A percentile compares a stretch with the other conserved stretches of the same genome.
These are phyloP conservation scores for Rhyacophila evoluta DNA, from an alignment of 2,888 invertebrate species.

Conservation along the genomic window DNA sequence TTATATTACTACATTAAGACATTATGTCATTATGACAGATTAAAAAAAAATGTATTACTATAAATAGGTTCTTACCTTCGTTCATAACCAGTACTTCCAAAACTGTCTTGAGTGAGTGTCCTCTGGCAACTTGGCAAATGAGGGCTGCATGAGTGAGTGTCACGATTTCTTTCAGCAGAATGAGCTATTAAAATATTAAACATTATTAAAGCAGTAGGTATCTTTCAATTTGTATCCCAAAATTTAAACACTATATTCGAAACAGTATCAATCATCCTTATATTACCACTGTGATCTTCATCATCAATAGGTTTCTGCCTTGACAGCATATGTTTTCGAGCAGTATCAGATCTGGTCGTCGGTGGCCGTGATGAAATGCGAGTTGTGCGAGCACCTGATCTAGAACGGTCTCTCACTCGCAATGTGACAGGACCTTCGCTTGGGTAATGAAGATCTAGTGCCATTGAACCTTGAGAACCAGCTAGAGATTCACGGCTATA, in stretches of 20 bases:
- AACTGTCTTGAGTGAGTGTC: constrained; percentile 35
- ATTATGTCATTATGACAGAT: too few species aligned
- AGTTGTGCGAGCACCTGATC: constrained; percentile 36
- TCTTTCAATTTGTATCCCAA: too few species aligned
- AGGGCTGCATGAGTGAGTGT: constrained; percentile 53
- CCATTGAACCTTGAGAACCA: constrained; percentile 79
- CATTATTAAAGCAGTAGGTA: too few species aligned
- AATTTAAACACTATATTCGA: too few species aligned
- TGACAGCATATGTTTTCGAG: constrained; percentile 79
- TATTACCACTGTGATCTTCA: constrained; percentile 61
- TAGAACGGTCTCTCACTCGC: constrained; percentile 73
- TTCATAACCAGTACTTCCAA: background rate
- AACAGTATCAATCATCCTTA: too few species aligned
- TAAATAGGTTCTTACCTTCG: background rate
- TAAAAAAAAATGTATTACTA: too few species aligned
- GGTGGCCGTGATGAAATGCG: constrained; percentile 35
- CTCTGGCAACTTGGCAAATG: constrained; percentile 49
- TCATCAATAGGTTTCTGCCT: constrained; percentile 83
- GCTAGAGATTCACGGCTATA: constrained; percentile 69
- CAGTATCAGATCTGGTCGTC: constrained; percentile 67
- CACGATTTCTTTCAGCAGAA: constrained; percentile 39
- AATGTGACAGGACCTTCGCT: constrained; percentile 68
- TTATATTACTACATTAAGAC: too few species aligned
- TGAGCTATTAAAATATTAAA: constrained; percentile 42
- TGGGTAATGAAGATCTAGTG: constrained; percentile 78